phyloP scores from a whole-genome alignment of 1,140 invertebrate species.

The Homalodisca vitripennis region DNA sequence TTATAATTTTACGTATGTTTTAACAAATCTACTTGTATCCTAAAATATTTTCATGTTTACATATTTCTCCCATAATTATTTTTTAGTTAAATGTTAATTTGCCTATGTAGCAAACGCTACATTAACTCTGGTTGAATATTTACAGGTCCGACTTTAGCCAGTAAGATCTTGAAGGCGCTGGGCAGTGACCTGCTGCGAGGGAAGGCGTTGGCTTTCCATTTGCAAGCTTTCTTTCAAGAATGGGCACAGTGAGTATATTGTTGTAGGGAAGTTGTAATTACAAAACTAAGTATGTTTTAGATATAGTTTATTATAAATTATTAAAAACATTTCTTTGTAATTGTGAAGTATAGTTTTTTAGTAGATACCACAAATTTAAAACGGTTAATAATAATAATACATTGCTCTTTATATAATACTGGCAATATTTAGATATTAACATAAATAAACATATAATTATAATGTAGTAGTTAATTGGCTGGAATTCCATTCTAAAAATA shows the following conservation, averaged over 20 bases:
- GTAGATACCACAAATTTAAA: too few relatives aligned
- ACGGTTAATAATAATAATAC: too few relatives aligned
- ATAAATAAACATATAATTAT: too few relatives aligned
- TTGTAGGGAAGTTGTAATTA: too few relatives aligned
- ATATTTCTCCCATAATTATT: background rate
- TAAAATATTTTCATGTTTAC: background rate
- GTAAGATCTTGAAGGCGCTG: constrained; percentile 36
- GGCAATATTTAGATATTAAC: too few relatives aligned
- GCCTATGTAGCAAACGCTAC: background rate
- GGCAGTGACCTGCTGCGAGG: constrained; percentile 35
- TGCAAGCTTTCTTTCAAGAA: constrained; percentile 37
- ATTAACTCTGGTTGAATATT: background rate
- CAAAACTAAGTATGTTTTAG: too few relatives aligned
- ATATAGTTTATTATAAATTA: too few relatives aligned
- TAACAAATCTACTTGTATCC: background rate
- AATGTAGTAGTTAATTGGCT: too few relatives aligned
- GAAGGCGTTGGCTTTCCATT: constrained; percentile 34
- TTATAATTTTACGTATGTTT: background rate
- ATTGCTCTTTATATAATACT: too few relatives aligned
- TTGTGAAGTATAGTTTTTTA: too few relatives aligned
- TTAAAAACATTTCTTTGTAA: too few relatives aligned
- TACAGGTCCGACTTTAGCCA: constrained; percentile 36
- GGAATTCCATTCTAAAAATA: too few relatives aligned
- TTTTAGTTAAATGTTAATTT: background rate
- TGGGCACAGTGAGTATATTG: constrained; percentile 36